Evolutionary conservation across 1,140 invertebrate species (phyloP), one percentile per base, ranked within the genome.

Genomic region (Chironomus striatipennis): DNA sequence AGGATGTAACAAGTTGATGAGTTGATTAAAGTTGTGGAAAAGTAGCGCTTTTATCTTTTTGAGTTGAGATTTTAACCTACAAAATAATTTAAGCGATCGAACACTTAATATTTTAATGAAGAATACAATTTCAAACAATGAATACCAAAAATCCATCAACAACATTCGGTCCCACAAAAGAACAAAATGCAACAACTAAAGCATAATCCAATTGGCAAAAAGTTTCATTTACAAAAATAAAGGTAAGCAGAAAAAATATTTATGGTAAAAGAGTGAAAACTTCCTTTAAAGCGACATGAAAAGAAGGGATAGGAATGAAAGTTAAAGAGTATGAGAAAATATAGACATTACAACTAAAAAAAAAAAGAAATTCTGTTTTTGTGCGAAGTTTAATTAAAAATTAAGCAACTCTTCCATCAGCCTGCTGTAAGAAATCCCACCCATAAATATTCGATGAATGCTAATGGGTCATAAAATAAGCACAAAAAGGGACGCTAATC

Each of bases 391-490:
- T 57, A 57, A 57, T 57, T 57, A 57, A 57, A 57, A 57, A 57
- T 57, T 57, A 57, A 57, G 47, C 12, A 57, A 57, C 12, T 57
- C n/a, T 57, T n/a, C 47, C 12, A 57, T 57, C 47, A 34, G 24
- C 24, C 47, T n/a, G n/a, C 47, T n/a, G 47, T n/a, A 15, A 57
- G 15, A 4, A 15, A 57, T n/a, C n/a, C 47, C 12, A 57, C 47
- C 12, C 47, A 57, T 57, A 57, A 57, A 57, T 57, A 57, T 57
- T 57, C 47, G 12, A 57, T 57, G 9, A 12, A 57, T n/a, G n/a
- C 47, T 57, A 57, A 57, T 57, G 47, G 47, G 47, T 57, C 47
- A 15, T 57, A 57, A 57, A 57, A 57, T 57, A 15, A 57, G n/a
- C 5, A n/a, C 12, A 57, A 57, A 57, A 57, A 57, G 12, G 47